Percentiles rank a stretch among this genome's conserved stretches.
Evolutionary conservation across 1,140 invertebrate genomes (phyloP).

Genomic region (Samia ricini): DNA sequence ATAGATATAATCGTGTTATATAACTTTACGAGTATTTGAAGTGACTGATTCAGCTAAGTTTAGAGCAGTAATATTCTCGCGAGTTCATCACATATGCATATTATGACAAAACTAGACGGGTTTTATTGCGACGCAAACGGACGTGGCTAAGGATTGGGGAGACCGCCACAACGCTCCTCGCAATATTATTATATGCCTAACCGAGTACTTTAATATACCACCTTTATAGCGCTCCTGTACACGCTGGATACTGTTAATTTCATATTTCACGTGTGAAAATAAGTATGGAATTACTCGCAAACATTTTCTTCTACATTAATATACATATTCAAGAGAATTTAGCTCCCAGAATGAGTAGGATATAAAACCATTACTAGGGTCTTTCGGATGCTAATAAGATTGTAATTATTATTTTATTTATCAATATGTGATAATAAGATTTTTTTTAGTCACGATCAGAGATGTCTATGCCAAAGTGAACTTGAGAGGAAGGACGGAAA

Average conservation of each 20-base stretch:
- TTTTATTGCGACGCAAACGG: conserved; percentile 61
- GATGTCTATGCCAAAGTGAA: too few species aligned
- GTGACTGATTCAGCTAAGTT: conserved; percentile 44
- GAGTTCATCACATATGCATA: conserved; percentile 66
- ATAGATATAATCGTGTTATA: neutral
- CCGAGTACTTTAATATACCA: conserved; percentile 51
- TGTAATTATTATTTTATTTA: too few species aligned
- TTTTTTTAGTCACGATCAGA: too few species aligned
- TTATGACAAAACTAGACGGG: conserved; percentile 59
- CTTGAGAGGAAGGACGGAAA: too few species aligned
- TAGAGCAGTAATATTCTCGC: conserved; percentile 42
- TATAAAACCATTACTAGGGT: too few species aligned
- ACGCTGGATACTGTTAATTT: conserved; percentile 12
- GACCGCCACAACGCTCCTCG: conserved; percentile 32
- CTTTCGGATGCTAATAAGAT: too few species aligned
- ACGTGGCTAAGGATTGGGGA: conserved; percentile 56
- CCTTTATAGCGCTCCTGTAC: conserved; percentile 46
- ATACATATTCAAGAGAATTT: neutral
- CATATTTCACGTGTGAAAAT: conserved; percentile 7
- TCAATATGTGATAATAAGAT: too few species aligned
- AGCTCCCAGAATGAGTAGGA: too few species aligned
- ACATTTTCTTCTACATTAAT: neutral
- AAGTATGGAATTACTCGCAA: neutral
- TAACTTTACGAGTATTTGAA: conserved; percentile 15
- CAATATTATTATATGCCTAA: conserved; percentile 40